Evolutionary conservation across 2,113 vertebrate species (phyloP), one percentile per base, ranked within the genome.

Genomic region (Oreocharis arfaki): DNA sequence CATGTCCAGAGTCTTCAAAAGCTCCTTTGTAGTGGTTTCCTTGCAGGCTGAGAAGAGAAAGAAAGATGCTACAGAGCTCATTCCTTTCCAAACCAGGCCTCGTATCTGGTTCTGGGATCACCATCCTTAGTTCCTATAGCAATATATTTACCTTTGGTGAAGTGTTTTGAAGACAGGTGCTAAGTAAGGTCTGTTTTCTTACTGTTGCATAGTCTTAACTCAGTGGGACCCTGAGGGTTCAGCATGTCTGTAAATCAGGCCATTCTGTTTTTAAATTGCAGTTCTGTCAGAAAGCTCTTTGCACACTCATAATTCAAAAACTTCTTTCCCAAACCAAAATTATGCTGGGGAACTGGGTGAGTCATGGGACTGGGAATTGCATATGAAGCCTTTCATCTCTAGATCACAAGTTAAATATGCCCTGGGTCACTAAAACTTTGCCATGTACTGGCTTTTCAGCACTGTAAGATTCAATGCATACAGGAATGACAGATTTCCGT

Each of bases 281-380:
- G 2, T 79, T 88, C 67, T 93, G 49, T 85, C 14, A 18, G 70
- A 94, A 87, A 76, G 32, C n/a, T 77, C 74, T 91, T 93, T 94
- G 50, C 37, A 76, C 53, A 83, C 75, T 85, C 16, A 0, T 80
- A 94, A 93, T 94, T 94, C 82, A 93, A 92, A 93, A 95, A 59
- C 33, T 90, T 95, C 68, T 97, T 93, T 93, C 78, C 75, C 52
- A 91, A 96, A 94, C 70, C 81, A 93, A 96, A 96, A 93, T 87
- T 93, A 70, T 95, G 47, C 55, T 80, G 35, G 63, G 50, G 63
- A 84, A 90, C 63, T 80, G 63, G 23, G 70, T 96, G 96, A 96
- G 46, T 97, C 95, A 97, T 96, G 79, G 59, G 84, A 69, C 78
- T 90, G 70, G 67, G 75, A 96, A 93, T 53, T 89, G 87, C 94